Evolutionary conservation across 2,113 vertebrate species (phyloP).

Genomic region (Rattus rattus): DNA sequence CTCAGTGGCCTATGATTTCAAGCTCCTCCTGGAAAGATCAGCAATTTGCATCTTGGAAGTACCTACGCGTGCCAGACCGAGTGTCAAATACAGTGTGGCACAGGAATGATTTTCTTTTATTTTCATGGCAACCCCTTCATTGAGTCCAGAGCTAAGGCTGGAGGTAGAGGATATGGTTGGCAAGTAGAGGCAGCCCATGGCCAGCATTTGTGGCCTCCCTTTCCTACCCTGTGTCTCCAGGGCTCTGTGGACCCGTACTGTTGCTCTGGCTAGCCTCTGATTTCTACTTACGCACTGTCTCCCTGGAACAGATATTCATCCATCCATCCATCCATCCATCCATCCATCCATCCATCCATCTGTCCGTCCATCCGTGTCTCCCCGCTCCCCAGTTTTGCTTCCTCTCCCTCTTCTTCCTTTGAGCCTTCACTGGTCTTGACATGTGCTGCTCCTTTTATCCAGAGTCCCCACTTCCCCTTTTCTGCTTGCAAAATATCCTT

Average conservation of each 20-base stretch:
- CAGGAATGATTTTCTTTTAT: neutral
- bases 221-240: neutral
- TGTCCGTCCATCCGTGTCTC: neutral
- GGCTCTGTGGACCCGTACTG: neutral
- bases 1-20: neutral
- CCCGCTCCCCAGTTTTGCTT: neutral
- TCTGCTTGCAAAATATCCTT: slow-evolving; percentile 68
- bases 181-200: neutral
- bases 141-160: neutral
- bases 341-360: too few species aligned
- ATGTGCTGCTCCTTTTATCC: slow-evolving; percentile 48
- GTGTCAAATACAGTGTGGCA: neutral
- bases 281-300: neutral
- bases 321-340: neutral
- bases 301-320: neutral
- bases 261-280: neutral
- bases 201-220: neutral
- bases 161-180: neutral
- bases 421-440: slow-evolving; percentile 51
- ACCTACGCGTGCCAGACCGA: slow-evolving; percentile 3
- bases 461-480: slow-evolving; percentile 30
- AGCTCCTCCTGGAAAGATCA: slow-evolving; percentile 49
- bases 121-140: neutral
- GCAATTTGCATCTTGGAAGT: slow-evolving; percentile 15
- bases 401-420: neutral